A percentile compares a stretch with the other conserved stretches of the same genome.
Conservation (phyloP, 1,140 invertebrate species). For the Bombus consobrinus region DNA sequence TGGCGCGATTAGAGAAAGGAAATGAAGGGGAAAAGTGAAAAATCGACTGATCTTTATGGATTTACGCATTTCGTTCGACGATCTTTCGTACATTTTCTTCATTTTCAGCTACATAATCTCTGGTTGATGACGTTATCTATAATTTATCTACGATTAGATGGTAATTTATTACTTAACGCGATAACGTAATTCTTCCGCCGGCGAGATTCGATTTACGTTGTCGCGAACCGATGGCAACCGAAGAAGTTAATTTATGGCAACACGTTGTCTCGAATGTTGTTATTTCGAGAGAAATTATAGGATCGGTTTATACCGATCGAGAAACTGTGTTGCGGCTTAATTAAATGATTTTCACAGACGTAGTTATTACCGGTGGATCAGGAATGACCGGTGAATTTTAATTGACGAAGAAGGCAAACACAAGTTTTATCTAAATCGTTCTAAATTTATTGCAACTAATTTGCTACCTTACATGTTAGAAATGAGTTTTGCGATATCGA, state of each 20-base stretch:
- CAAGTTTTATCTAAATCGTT: background rate
- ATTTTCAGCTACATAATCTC: background rate
- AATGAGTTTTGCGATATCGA: background rate
- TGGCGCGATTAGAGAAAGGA: background rate
- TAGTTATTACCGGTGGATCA: background rate
- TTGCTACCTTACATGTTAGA: background rate
- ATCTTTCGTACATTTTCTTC: background rate
- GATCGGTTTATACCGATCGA: background rate
- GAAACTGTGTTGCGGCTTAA: background rate
- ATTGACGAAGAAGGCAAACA: background rate
- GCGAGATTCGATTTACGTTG: background rate
- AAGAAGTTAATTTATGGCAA: background rate
- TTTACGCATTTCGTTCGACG: background rate
- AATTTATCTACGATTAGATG: background rate
- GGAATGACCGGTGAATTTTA: background rate
- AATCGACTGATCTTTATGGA: background rate
- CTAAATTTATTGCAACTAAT: background rate
- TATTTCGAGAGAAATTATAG: background rate
- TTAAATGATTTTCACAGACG: background rate
- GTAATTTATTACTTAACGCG: slow-evolving; percentile 6
- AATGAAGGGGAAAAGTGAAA: background rate
- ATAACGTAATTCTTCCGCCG: background rate
- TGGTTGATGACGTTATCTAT: background rate
- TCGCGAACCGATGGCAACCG: background rate
- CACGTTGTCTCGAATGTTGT: background rate